A percentile compares a stretch with the other conserved stretches of the same genome.
These are phyloP conservation scores for Eleginops maclovinus DNA, from an alignment of 2,113 vertebrate species.

Conservation along the genomic window DNA sequence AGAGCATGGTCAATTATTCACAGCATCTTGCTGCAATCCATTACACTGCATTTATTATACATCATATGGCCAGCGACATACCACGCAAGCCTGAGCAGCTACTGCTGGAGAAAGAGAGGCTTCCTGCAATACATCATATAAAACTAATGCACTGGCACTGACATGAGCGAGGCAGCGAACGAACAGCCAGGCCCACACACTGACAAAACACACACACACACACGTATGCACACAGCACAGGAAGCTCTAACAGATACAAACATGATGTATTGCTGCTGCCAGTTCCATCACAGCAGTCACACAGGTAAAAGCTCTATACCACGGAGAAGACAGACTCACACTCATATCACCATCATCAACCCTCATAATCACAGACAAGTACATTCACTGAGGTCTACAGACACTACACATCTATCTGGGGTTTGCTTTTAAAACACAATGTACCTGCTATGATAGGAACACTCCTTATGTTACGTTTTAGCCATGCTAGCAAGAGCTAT, in stretches of 20 bases:
- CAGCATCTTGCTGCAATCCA: constrained; percentile 77
- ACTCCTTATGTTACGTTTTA: too few relatives aligned
- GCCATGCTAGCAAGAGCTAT: background rate
- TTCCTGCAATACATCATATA: constrained; percentile 47
- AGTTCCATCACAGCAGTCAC: constrained; percentile 17
- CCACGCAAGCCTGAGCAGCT: constrained; percentile 57
- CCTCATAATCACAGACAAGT: constrained; percentile 2
- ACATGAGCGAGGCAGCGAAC: constrained; percentile 16
- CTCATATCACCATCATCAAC: background rate
- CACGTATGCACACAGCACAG: constrained; percentile 9
- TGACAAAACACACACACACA: background rate
- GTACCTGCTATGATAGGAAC: background rate
- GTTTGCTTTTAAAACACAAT: background rate
- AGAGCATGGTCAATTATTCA: constrained; percentile 83
- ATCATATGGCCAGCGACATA: constrained; percentile 71
- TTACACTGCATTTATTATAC: constrained; percentile 83
- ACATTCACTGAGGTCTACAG: background rate
- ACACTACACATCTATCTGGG: background rate
- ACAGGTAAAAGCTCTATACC: constrained; percentile 1
- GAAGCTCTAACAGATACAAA: constrained; percentile 25
- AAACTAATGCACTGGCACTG: constrained; percentile 37
- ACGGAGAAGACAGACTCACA: background rate
- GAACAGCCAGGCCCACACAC: constrained; percentile 1
- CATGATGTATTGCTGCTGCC: constrained; percentile 38
- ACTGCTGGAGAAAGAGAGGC: constrained; percentile 34